Evolutionary conservation across 30 jellyfish, hydroid and myxozoan genomes (phyloP).

Genomic region (Cassiopea xamachana): DNA sequence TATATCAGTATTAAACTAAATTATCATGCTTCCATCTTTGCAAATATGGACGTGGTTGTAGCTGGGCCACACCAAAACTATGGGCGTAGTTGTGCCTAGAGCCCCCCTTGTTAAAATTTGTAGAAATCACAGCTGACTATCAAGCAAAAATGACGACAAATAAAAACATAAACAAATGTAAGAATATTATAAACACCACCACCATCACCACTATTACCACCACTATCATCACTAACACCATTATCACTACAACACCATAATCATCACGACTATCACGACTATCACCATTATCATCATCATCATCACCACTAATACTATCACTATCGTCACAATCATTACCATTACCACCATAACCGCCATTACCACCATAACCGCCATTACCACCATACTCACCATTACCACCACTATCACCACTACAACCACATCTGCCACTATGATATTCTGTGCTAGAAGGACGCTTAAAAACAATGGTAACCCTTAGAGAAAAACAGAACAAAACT

Average conservation of each 20-base stretch:
- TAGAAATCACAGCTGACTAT: too few species aligned
- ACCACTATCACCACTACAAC: neutral
- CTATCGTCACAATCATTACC: neutral
- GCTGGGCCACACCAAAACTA: too few species aligned
- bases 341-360: neutral
- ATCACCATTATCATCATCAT: neutral
- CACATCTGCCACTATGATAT: neutral
- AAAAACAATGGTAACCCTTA: too few species aligned
- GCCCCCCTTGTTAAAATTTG: too few species aligned
- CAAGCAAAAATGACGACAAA: too few species aligned
- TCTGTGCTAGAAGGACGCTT: neutral
- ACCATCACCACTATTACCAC: neutral
- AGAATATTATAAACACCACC: neutral
- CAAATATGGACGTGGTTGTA: too few species aligned
- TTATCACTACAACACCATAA: neutral
- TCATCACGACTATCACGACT: neutral
- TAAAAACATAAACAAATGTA: neutral
- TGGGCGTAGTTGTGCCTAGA: too few species aligned
- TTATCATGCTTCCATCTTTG: too few species aligned
- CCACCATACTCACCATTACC: neutral
- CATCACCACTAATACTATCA: neutral
- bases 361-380: neutral
- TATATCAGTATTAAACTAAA: too few species aligned
- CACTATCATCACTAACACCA: neutral
- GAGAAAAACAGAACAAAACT: too few species aligned